A percentile compares a stretch with the other conserved stretches of the same genome.
phyloP scores from a whole-genome alignment of 2,113 vertebrate species.

The Phainopepla nitens region DNA sequence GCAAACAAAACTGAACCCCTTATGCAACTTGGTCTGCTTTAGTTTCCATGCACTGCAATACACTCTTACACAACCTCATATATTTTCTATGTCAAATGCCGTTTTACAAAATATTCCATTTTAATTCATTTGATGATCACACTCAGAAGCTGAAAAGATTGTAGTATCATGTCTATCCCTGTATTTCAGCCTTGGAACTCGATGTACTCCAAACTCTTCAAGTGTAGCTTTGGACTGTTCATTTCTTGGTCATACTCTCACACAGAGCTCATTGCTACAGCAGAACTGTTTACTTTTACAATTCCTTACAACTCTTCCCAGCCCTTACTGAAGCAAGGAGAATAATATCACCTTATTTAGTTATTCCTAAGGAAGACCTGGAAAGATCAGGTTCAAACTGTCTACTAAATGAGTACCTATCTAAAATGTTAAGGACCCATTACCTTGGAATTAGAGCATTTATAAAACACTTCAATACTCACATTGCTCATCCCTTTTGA shows the following conservation, averaged over 20 bases:
- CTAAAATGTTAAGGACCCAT: not conserved
- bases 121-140: not conserved
- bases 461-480: not conserved
- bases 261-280: not conserved
- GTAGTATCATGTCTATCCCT: not conserved
- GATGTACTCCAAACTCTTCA: not conserved
- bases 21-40: not conserved
- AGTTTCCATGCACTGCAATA: not conserved
- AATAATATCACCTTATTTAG: not conserved
- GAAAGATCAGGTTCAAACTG: not conserved
- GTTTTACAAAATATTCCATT: not conserved
- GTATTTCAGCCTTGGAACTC: not conserved
- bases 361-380: not conserved
- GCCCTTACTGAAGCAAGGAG: not conserved
- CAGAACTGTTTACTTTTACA: not conserved
- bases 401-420: not conserved
- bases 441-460: not conserved
- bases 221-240: not conserved
- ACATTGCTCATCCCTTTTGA: not conserved
- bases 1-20: not conserved
- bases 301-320: not conserved
- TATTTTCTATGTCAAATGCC: not conserved
- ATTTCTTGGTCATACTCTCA: not conserved
- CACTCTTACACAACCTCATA: not conserved
- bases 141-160: not conserved